Percentiles rank a stretch among this genome's conserved stretches.
Evolutionary conservation across 2,888 invertebrate species (phyloP).

Genomic region (Agonopterix arenella): DNA sequence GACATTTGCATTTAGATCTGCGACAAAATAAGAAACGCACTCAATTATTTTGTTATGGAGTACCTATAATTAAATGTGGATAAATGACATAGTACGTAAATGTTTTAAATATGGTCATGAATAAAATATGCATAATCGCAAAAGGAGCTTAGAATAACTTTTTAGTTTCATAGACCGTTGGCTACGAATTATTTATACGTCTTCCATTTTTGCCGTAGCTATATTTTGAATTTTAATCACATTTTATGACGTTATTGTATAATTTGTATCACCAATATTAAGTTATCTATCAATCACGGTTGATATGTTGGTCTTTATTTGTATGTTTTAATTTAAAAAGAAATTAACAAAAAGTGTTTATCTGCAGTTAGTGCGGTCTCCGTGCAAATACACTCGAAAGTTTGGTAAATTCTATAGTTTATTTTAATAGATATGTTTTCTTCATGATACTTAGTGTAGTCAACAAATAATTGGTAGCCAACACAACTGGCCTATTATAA

Average conservation of each 20-base stretch:
- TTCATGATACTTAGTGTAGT: slow-evolving; percentile 31
- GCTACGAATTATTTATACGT: slow-evolving; percentile 74
- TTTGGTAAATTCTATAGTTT: slow-evolving; percentile 50
- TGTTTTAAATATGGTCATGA: slow-evolving; percentile 14
- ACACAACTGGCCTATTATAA: slow-evolving; percentile 63
- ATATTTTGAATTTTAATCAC: slow-evolving; percentile 17
- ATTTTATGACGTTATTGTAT: slow-evolving; percentile 16
- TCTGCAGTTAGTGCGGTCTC: slow-evolving; percentile 54
- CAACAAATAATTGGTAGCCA: slow-evolving; percentile 72
- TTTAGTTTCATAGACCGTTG: slow-evolving; percentile 61
- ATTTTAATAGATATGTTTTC: slow-evolving; percentile 35
- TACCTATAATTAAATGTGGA: not conserved
- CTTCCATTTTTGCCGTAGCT: slow-evolving; percentile 62
- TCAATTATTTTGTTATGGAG: slow-evolving; percentile 5
- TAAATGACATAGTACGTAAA: slow-evolving; percentile 1
- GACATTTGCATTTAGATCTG: no score
- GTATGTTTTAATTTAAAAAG: slow-evolving; percentile 30
- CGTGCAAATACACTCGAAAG: slow-evolving; percentile 66
- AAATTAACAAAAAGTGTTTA: slow-evolving; percentile 25
- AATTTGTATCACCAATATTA: slow-evolving; percentile 20
- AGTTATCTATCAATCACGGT: slow-evolving; percentile 7
- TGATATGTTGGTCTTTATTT: slow-evolving; percentile 25
- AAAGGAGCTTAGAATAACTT: slow-evolving; percentile 46
- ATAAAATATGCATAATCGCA: slow-evolving; percentile 17
- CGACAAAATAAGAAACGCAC: no score